These are phyloP conservation scores for Lordiphosa collinella DNA, from an alignment of 1,140 invertebrate species.

Conservation along the genomic window DNA sequence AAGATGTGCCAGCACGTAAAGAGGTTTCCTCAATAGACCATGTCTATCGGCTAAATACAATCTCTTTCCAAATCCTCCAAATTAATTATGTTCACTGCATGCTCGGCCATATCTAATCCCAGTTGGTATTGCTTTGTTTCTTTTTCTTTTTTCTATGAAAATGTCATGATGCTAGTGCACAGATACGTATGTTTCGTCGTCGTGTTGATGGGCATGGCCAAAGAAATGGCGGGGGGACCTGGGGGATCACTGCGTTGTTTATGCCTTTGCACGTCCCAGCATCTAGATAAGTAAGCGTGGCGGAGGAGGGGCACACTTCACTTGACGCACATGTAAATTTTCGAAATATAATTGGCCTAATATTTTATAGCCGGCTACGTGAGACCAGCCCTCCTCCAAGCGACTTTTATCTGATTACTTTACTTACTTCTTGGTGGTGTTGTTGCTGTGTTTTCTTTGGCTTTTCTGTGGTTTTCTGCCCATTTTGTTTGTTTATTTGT, in stretches of 20 bases:
- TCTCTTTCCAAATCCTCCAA: conserved; percentile 58
- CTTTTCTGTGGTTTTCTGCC: no score
- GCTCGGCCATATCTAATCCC: neutral
- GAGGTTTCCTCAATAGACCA: no score
- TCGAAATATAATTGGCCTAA: conserved; percentile 68
- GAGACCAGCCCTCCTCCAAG: conserved; percentile 21
- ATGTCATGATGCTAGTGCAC: conserved; percentile 31
- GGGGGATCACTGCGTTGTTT: conserved; percentile 14
- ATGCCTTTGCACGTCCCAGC: conserved; percentile 58
- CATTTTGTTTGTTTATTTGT: conserved; percentile 21
- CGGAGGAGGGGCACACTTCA: conserved; percentile 30
- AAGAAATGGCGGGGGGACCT: no score
- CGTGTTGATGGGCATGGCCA: no score
- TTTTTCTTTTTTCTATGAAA: conserved; percentile 14
- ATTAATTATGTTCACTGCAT: conserved; percentile 54
- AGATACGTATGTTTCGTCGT: conserved; percentile 18
- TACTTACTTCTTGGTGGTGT: conserved; percentile 2
- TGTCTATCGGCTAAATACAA: conserved; percentile 8
- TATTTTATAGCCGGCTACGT: conserved; percentile 45
- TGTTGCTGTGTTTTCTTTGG: no score
- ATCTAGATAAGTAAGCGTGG: conserved; percentile 41
- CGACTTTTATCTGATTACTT: conserved; percentile 59
- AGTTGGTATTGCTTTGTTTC: conserved; percentile 3
- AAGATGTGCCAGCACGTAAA: no score
- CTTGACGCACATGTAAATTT: conserved; percentile 56